Percentiles rank a stretch among this genome's conserved stretches.
These are phyloP conservation scores for Bombus balteatus DNA, from an alignment of 1,140 invertebrate genomes.

Conservation along the genomic window DNA sequence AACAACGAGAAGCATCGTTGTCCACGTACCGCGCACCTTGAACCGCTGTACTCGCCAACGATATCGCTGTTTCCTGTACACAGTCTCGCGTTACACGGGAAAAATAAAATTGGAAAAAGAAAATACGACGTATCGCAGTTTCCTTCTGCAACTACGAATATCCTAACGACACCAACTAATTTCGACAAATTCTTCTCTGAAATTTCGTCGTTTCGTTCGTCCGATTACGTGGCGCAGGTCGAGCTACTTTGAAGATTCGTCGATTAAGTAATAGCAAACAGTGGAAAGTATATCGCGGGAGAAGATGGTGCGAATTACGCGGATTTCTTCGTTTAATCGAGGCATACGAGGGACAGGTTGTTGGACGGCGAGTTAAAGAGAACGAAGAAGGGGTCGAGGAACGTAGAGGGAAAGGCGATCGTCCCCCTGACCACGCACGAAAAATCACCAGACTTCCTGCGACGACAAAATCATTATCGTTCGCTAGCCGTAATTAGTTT, in stretches of 20 bases:
- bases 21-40: too few relatives aligned
- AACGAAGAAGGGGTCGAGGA: not conserved
- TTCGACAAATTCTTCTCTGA: too few relatives aligned
- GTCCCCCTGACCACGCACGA: slow-evolving; percentile 1
- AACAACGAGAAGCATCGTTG: not conserved
- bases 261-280: too few relatives aligned
- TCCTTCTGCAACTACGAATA: too few relatives aligned
- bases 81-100: not conserved
- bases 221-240: rapidly evolving
- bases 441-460: slow-evolving; percentile 30
- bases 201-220: too few relatives aligned
- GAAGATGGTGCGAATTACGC: too few relatives aligned
- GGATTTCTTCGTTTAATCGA: not conserved
- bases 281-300: too few relatives aligned
- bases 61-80: not conserved
- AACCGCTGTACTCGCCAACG: too few relatives aligned
- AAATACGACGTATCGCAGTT: not conserved
- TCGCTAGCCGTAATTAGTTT: slow-evolving; percentile 30
- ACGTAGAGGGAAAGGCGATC: not conserved
- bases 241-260: too few relatives aligned
- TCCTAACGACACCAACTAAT: too few relatives aligned
- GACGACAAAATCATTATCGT: slow-evolving; percentile 27
- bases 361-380: too few relatives aligned
- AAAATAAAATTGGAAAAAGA: not conserved
- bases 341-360: not conserved